phyloP scores from a whole-genome alignment of 2,888 invertebrate species.

The Aricia artaxerxes region DNA sequence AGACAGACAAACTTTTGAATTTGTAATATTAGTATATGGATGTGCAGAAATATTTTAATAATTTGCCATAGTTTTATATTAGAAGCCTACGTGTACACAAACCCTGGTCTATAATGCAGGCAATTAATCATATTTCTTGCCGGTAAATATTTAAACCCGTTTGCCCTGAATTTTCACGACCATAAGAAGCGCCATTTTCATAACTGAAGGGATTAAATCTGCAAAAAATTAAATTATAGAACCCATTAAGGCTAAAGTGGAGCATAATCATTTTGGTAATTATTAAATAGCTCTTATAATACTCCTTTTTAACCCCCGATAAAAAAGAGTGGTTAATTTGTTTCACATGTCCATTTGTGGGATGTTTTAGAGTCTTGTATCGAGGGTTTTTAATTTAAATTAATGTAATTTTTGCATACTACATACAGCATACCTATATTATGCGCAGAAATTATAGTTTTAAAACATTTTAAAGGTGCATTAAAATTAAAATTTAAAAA shows the following conservation, averaged over 20 bases:
- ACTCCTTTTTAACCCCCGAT: not conserved
- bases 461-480: too few relatives aligned
- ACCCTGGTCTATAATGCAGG: not conserved
- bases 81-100: not conserved
- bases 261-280: not conserved
- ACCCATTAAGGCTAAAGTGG: not conserved
- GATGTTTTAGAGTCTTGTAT: not conserved
- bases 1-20: too few relatives aligned
- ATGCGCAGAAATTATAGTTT: too few relatives aligned
- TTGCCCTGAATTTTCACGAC: constrained; percentile 8
- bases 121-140: constrained; percentile 19
- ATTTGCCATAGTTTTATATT: too few relatives aligned
- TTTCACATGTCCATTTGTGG: too few relatives aligned
- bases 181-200: not conserved
- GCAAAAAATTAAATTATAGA: constrained; percentile 11
- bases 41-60: too few relatives aligned
- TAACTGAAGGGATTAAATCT: not conserved
- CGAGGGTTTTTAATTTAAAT: too few relatives aligned
- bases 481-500: too few relatives aligned
- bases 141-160: not conserved
- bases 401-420: too few relatives aligned
- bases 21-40: too few relatives aligned
- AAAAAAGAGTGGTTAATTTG: not conserved
- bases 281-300: not conserved
- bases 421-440: too few relatives aligned